A percentile compares a stretch with the other conserved stretches of the same genome.
phyloP scores from a whole-genome alignment of 1,140 invertebrate genomes.

The Archegozetes longisetosus region DNA sequence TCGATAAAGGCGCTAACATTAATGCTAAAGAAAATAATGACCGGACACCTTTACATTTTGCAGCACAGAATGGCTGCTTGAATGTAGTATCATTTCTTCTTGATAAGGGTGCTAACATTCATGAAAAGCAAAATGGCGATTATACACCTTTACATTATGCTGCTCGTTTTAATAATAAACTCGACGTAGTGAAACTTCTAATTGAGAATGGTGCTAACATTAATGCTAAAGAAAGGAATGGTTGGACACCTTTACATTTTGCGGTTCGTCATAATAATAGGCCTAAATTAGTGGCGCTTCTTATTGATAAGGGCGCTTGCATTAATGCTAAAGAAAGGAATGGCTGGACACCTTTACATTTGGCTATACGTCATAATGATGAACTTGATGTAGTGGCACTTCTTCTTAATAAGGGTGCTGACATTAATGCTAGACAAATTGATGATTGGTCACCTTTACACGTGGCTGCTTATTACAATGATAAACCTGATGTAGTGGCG shows the following conservation, averaged over 20 bases:
- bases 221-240: no score
- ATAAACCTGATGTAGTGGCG: no score
- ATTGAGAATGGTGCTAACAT: conserved; percentile 32
- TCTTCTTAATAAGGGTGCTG: no score
- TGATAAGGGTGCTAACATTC: no score
- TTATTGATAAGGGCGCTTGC: conserved; percentile 29
- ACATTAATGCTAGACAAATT: no score
- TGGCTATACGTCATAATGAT: no score
- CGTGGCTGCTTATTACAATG: no score
- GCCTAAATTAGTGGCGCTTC: conserved; percentile 25
- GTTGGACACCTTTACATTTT: conserved; percentile 35
- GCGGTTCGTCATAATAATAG: conserved; percentile 38
- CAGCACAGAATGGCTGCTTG: conserved; percentile 35
- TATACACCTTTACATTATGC: conserved; percentile 36
- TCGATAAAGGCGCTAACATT: no score
- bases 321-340: conserved; percentile 33
- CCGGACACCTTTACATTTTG: conserved; percentile 35
- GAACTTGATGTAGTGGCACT: no score
- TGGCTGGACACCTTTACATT: conserved; percentile 36
- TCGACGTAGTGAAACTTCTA: conserved; percentile 25
- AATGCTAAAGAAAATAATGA: no score
- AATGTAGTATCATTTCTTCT: no score
- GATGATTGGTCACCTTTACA: no score
- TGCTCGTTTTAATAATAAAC: conserved; percentile 36
- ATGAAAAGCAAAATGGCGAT: conserved; percentile 35